Evolutionary conservation across 2,888 invertebrate genomes (phyloP).

Genomic region (Drosophila pseudotakahashii): DNA sequence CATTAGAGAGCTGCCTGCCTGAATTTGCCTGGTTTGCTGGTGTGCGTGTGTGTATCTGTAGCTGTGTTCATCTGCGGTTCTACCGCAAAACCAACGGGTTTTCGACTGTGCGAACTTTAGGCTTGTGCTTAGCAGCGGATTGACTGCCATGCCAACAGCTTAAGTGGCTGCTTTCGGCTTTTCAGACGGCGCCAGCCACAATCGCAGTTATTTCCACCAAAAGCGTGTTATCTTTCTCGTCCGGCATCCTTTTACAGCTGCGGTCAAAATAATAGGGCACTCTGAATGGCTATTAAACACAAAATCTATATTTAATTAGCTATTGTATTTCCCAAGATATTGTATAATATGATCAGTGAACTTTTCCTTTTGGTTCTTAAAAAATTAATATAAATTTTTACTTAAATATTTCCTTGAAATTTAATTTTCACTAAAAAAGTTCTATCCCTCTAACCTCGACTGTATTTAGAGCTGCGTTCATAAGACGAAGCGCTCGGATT

Average conservation of each 20-base stretch:
- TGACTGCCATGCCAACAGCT: constrained; percentile 78
- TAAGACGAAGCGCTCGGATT: constrained; percentile 33
- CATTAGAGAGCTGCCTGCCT: constrained; percentile 55
- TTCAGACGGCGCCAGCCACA: constrained; percentile 49
- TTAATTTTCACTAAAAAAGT: neutral
- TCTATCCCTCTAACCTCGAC: neutral
- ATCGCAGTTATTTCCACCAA: constrained; percentile 17
- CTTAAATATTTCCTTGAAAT: too few relatives aligned
- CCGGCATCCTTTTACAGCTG: constrained; percentile 10
- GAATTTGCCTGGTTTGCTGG: constrained; percentile 19
- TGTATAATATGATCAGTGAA: too few relatives aligned
- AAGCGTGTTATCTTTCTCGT: constrained; percentile 32
- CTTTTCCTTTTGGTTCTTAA: too few relatives aligned
- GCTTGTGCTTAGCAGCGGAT: constrained; percentile 70
- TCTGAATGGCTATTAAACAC: neutral
- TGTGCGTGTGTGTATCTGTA: constrained; percentile 9
- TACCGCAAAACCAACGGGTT: constrained; percentile 61
- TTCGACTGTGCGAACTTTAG: constrained; percentile 29
- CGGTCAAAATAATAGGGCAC: neutral
- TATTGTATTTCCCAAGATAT: neutral
- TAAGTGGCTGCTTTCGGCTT: constrained; percentile 67
- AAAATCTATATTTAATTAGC: neutral
- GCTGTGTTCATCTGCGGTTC: constrained; percentile 45
- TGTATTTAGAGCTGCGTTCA: neutral
- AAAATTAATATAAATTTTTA: too few relatives aligned